phyloP scores from a whole-genome alignment of 37 sponge, comb jelly and placozoan species.

The Amphimedon queenslandica region DNA sequence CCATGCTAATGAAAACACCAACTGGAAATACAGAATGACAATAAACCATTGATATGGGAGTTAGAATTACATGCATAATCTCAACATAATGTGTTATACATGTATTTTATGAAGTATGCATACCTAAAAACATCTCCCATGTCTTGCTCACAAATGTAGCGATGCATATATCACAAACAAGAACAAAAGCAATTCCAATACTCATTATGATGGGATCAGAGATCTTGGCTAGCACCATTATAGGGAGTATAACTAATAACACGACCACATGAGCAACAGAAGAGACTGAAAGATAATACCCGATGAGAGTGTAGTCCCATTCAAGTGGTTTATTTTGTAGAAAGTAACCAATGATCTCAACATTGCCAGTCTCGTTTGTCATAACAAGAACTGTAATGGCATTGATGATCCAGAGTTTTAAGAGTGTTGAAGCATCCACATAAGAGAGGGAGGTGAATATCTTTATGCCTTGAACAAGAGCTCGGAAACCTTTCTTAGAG shows the following conservation, averaged over 20 bases:
- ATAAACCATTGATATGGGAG: background rate
- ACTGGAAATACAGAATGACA: background rate
- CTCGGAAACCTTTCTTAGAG: background rate
- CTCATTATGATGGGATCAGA: conserved; percentile 49
- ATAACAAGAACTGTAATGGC: background rate
- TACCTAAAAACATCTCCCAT: conserved; percentile 53
- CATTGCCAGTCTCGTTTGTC: conserved; percentile 9
- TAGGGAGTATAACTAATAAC: conserved; percentile 35
- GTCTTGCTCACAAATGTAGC: background rate
- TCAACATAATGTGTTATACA: background rate
- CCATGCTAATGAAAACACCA: background rate
- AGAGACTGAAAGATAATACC: background rate
- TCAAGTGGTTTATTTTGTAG: conserved; percentile 34
- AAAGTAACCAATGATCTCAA: conserved; percentile 9
- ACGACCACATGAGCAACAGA: conserved; percentile 14
- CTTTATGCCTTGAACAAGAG: conserved; percentile 17
- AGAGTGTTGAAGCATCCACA: conserved; percentile 12
- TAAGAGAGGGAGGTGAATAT: conserved; percentile 28
- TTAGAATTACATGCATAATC: background rate
- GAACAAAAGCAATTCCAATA: background rate
- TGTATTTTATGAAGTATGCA: conserved; percentile 1
- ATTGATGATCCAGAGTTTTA: conserved; percentile 31
- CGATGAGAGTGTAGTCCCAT: conserved; percentile 33
- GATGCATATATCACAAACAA: background rate
- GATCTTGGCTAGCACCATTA: conserved; percentile 26